Conservation (phyloP, 2,113 vertebrate species). For the Geococcyx californianus region DNA sequence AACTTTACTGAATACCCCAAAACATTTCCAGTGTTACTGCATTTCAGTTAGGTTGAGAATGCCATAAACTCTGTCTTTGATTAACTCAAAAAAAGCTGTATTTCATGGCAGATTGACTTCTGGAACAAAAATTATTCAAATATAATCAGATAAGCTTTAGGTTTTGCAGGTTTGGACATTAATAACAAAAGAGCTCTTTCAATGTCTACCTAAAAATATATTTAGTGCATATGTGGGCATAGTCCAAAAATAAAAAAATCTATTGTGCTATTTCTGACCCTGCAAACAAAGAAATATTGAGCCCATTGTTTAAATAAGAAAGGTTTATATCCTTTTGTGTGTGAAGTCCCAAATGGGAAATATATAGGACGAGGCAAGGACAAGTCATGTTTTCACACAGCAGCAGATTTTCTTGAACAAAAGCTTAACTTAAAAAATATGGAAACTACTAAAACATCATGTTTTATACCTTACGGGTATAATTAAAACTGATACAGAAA, state of each 20-base stretch:
- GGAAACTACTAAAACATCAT: background rate
- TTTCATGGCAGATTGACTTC: background rate
- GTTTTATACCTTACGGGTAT: background rate
- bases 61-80: background rate
- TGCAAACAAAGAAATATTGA: background rate
- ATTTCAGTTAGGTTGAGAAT: background rate
- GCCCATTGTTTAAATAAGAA: background rate
- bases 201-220: background rate
- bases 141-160: background rate
- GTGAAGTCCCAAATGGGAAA: background rate
- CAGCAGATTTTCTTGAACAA: background rate
- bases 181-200: background rate
- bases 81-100: background rate
- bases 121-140: background rate
- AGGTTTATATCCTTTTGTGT: background rate
- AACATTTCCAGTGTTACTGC: background rate
- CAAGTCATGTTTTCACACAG: background rate
- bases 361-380: background rate
- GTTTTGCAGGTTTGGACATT: background rate
- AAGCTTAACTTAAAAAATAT: background rate
- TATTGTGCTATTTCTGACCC: background rate
- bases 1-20: background rate
- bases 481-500: background rate
- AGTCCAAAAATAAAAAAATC: background rate
- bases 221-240: background rate